Percentiles rank a stretch among this genome's conserved stretches.
Conservation (phyloP, 2,113 vertebrate species). For the Thinocorus orbignyianus region DNA sequence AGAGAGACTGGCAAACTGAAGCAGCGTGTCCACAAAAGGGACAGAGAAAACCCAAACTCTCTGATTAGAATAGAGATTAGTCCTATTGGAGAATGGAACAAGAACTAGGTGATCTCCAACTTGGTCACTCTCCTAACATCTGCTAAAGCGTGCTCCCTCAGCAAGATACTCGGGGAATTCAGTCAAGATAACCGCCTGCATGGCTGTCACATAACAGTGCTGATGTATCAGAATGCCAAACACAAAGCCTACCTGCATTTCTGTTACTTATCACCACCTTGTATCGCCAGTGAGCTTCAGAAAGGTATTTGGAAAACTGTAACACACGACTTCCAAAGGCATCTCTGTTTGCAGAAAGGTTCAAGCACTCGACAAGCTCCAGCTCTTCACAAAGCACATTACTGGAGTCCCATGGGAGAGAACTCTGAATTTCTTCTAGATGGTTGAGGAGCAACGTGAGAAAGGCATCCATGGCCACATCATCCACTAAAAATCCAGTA, state of each 20-base stretch:
- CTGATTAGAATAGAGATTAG: not conserved
- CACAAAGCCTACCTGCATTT: constrained; percentile 74
- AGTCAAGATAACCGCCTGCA: not conserved
- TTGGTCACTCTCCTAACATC: not conserved
- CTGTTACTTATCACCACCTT: constrained; percentile 90
- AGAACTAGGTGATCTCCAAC: not conserved
- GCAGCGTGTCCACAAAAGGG: not conserved
- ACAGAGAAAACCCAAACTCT: not conserved
- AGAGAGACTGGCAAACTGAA: not conserved
- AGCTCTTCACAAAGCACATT: constrained; percentile 61
- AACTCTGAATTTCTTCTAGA: constrained; percentile 81
- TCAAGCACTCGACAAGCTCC: constrained; percentile 76
- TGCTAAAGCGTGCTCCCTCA: not conserved
- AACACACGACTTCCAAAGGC: constrained; percentile 79
- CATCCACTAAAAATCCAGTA: constrained; percentile 87
- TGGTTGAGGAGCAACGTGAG: constrained; percentile 86
- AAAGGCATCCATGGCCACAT: constrained; percentile 82
- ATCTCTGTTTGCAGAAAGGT: constrained; percentile 79
- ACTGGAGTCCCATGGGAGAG: constrained; percentile 69
- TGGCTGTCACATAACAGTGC: not conserved
- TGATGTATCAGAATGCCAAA: not conserved
- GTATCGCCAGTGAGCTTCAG: constrained; percentile 94
- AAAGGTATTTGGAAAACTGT: constrained; percentile 88
- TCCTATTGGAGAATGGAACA: not conserved
- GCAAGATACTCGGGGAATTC: not conserved